Percentiles rank a stretch among this genome's conserved stretches.
Conservation (phyloP, 1,140 invertebrate genomes). For the Tetraneura akinire region DNA sequence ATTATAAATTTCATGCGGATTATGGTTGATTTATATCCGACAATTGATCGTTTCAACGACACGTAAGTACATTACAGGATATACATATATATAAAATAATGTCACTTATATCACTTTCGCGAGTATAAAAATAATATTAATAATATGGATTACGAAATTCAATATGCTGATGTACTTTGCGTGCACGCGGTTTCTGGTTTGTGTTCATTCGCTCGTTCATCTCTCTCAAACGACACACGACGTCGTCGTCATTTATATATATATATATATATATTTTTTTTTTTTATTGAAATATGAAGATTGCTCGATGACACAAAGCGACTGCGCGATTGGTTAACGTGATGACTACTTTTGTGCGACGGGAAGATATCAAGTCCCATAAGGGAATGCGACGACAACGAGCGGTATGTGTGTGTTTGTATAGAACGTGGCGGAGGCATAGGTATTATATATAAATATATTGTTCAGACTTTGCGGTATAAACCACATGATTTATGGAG, state of each 20-base stretch:
- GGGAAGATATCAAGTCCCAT: neutral
- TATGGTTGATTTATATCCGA: no score
- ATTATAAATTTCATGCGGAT: no score
- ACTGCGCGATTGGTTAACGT: slow-evolving; percentile 30
- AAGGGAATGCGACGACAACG: slow-evolving; percentile 6
- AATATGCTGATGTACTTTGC: slow-evolving; percentile 29
- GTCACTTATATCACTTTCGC: no score
- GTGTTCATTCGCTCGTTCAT: neutral
- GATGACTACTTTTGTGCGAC: slow-evolving; percentile 14
- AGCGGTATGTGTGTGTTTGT: neutral
- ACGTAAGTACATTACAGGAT: no score
- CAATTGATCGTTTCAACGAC: no score
- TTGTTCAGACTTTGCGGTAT: neutral
- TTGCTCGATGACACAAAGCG: slow-evolving; percentile 25
- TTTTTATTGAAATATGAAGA: slow-evolving; percentile 44
- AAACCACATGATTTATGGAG: slow-evolving; percentile 36
- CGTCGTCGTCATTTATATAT: no score
- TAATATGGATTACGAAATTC: slow-evolving; percentile 5
- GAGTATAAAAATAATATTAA: no score
- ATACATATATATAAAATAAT: no score
- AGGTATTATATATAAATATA: no score
- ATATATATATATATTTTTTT: no score
- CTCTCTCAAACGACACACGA: no score
- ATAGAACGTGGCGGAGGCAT: neutral
- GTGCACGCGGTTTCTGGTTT: neutral